phyloP scores from a whole-genome alignment of 1,140 invertebrate genomes.

The Nylanderia fulva region DNA sequence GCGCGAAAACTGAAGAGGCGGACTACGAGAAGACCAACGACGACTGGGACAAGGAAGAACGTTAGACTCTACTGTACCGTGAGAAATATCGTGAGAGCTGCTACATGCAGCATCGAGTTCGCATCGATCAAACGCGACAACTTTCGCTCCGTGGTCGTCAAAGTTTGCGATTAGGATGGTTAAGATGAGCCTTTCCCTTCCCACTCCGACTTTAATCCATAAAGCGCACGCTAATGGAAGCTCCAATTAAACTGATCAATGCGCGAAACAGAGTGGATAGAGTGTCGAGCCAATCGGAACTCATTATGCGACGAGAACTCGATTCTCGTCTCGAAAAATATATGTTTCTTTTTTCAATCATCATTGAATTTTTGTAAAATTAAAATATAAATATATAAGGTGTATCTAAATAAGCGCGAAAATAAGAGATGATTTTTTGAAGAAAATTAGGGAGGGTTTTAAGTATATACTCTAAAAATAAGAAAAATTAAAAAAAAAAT shows the following conservation, averaged over 20 bases:
- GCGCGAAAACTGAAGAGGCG: neutral
- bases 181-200: neutral
- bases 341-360: neutral
- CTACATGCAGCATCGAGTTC: constrained; percentile 38
- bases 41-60: constrained; percentile 30
- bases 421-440: too few species aligned
- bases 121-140: constrained; percentile 52
- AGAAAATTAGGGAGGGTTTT: too few species aligned
- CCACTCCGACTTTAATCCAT: constrained; percentile 28
- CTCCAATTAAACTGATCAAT: constrained; percentile 52
- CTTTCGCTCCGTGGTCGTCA: constrained; percentile 24
- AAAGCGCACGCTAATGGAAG: constrained; percentile 46
- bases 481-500: too few species aligned
- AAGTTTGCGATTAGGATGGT: constrained; percentile 44
- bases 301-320: constrained; percentile 4
- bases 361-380: neutral
- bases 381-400: neutral
- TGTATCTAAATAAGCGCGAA: too few species aligned
- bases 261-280: neutral
- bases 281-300: neutral
- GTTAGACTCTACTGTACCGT: constrained; percentile 30
- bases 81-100: constrained; percentile 53
- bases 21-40: constrained; percentile 2
- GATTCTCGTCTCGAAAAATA: neutral
- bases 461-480: too few species aligned